Evolutionary conservation across 92 coral and sea anemone genomes (phyloP), one percentile per base, ranked within the genome.

Genomic region (Umimayanthus kanabou): DNA sequence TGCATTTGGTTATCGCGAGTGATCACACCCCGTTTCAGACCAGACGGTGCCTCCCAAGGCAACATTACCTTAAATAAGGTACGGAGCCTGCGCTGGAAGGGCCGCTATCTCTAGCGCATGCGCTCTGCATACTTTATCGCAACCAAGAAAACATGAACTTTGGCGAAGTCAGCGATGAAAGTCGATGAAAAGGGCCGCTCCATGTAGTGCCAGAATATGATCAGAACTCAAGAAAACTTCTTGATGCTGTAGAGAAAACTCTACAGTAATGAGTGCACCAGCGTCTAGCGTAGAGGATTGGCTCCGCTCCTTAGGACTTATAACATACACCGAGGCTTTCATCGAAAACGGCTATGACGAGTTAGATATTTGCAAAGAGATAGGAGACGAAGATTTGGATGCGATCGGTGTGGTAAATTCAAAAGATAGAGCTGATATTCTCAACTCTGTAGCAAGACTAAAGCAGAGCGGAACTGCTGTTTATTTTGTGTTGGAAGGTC

Each of bases 261-360:
- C 58, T 45, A 43, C 43, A 70, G 77, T 25, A 18, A 83, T 83
- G 87, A 83, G 66, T 83, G 57, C 23, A 28, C 20, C 78, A 65
- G 43, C 42, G 25, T 70, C 87, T 25, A 69, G 43, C 25, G 99
- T 97, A 9, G 99, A 97, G 74, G 99, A 97, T 73, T 97, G 99
- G 99, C 96, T 97, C 64, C 97, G 99, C 30, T 97, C 99, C 16
- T 85, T 97, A 43, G 98, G 98, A 28, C 92, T 97, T n/a, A 93
- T 95, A 20, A 90, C 87, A 85, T 97, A 97, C 83, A 92, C 98
- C n/a, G 97, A 97, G 75, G 98, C 97, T 25, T 97, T 97, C 47
- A 91, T 97, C 18, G 99, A 97, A 73, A 97, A 97, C 92, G 99
- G 99, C 83, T 97, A 97, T 80, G 99, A 97, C 83, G 99, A 97